Evolutionary conservation across 2,888 invertebrate genomes (phyloP), one percentile per base, ranked within the genome.

Genomic region (Dasysyrphus tricinctus): DNA sequence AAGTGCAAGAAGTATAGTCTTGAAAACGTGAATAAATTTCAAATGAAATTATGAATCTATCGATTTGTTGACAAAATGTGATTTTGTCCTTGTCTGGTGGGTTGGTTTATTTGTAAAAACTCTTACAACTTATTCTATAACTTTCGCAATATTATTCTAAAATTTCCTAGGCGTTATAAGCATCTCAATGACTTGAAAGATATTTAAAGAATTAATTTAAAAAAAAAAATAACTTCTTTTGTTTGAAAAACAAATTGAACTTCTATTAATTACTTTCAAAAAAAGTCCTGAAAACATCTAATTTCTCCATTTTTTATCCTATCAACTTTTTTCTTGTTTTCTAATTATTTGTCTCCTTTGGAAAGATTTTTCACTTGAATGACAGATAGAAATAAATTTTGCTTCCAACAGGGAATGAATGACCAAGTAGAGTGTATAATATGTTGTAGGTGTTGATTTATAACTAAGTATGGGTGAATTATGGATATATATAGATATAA

Each of bases 361-460:
- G 11, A 29, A 54, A 54, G 29, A 29, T 54, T 54, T 54, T 54
- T 29, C 54, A 54, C 54, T 54, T 14, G 29, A 54, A 54, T 54
- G 54, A 29, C 54, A 54, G 29, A 29, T 54, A 29, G 54, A 29
- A 54, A 29, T 54, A 54, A 49, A 49, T 29, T 14, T 14, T 14
- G 1, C 54, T 19, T 49, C 16, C 51, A 51, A 51, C 29, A 29
- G 29, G 29, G 14, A 29, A 29, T 14, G 14, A 54, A 29, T 29
- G 54, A 11, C 49, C 49, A 9, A 49, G 4, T 19, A 9, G 5
- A 24, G 12, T 51, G 5, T 5, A 5, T 11, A 24, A 24, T 11
- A 24, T 19, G 49, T 1, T 51, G 6, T 51, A 54, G 54, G 54
- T 54, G 29, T 54, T 54, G 54, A 54, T 54, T 54, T 54, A 54